Percentiles rank a stretch among this genome's conserved stretches.
These are phyloP conservation scores for Alsophila aescularia DNA, from an alignment of 2,888 invertebrate genomes.

Conservation along the genomic window DNA sequence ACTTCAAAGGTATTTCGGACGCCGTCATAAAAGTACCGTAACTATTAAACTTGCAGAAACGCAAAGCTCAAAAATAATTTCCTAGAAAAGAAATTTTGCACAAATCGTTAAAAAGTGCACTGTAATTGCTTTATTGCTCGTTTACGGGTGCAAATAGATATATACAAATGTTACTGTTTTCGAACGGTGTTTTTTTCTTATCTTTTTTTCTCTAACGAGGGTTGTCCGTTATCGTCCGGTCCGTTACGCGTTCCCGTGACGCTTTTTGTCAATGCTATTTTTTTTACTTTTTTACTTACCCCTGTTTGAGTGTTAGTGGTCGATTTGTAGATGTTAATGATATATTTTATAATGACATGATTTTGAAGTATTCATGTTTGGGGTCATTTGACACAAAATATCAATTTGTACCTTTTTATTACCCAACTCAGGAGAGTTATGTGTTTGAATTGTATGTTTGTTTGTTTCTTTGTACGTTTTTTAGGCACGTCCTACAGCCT, in stretches of 20 bases:
- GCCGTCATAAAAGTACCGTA: constrained; percentile 19
- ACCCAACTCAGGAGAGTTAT: too few species aligned
- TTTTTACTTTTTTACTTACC: constrained; percentile 19
- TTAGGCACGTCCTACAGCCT: too few species aligned
- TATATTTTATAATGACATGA: background rate
- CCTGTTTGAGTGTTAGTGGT: constrained; percentile 22
- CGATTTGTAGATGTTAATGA: background rate
- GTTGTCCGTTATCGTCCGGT: constrained; percentile 37
- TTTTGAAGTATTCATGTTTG: too few species aligned
- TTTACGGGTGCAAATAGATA: constrained; percentile 42
- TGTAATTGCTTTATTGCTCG: constrained; percentile 55
- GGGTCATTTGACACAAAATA: too few species aligned
- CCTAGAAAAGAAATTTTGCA: constrained; percentile 77
- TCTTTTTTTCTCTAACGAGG: constrained; percentile 21
- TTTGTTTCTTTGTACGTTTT: too few species aligned
- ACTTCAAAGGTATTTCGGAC: constrained; percentile 31
- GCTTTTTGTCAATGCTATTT: constrained; percentile 44
- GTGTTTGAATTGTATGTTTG: too few species aligned
- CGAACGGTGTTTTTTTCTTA: constrained; percentile 41
- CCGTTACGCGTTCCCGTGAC: constrained; percentile 61
- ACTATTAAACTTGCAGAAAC: constrained; percentile 43
- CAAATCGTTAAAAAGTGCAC: constrained; percentile 48
- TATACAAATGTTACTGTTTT: constrained; percentile 41
- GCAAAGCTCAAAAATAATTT: constrained; percentile 46
- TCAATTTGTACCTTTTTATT: too few species aligned